Base-by-base conservation (phyloP, 2,797 vertebrate genomes). In the Macroramphosus scolopax region DNA sequence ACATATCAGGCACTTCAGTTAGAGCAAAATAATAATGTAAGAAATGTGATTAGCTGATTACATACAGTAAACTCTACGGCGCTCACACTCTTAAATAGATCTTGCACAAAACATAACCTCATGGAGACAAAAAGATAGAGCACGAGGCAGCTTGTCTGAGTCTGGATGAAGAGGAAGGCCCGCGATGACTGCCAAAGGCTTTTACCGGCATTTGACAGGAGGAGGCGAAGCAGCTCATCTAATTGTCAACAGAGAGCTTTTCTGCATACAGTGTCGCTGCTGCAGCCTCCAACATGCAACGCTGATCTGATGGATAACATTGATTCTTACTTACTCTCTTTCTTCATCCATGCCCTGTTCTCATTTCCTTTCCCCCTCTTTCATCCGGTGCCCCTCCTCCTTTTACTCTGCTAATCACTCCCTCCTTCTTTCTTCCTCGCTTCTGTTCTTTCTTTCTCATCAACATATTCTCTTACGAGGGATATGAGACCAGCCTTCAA, bases 401-500 rank as follows among this genome's bases (percentile, higher is more conserved):
- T 56, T 68, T 65, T 59, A 43, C 51, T 62, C 52, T 28, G 36
- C 52, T 74, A 75, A 81, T 81, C 70, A 77, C 54, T 77, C 55
- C 62, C 61, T 68, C 57, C 54, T 50, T 49, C 51, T 14, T 36
- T 63, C 56, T 68, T 55, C 58, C 57, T 59, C 34, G 32, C 66
- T 3, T 11, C 63, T 63, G 48, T 40, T 49, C 46, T 57, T 75
- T 69, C 66, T 63, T 65, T 53, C 54, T 66, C 65, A 75, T 81
- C 67, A 69, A 77, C 80, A 71, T 77, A 71, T 79, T 79, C 39
- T 58, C 65, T 54, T 43, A 62, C 13, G 11, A 50, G 53, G 65
- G 58, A 75, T 75, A 60, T 45, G 51, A 78, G 81, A 76, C 78
- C 77, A 78, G 67, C 70, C 63, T 80, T 59, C 65, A 71, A 80